A percentile compares a stretch with the other conserved stretches of the same genome.
These are phyloP conservation scores for Pentalonia nigronervosa DNA, from an alignment of 1,140 invertebrate species.

Conservation along the genomic window DNA sequence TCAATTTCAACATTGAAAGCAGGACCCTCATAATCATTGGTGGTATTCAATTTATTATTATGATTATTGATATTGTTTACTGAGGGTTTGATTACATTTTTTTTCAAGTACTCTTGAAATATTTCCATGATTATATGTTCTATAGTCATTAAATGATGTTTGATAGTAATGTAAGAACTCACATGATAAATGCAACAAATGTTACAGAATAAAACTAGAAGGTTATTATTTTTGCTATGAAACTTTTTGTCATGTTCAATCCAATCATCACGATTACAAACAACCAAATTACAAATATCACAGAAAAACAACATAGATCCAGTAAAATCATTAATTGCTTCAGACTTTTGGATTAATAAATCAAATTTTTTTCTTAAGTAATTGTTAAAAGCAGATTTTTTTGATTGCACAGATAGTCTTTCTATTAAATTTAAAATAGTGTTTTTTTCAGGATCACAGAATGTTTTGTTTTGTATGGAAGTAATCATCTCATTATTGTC, in stretches of 20 bases:
- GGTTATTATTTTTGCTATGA: not conserved
- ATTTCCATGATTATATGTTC: slow-evolving; percentile 16
- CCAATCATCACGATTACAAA: not conserved
- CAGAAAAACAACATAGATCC: not conserved
- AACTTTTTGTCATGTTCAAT: not conserved
- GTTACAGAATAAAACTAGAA: not conserved
- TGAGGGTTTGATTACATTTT: not conserved
- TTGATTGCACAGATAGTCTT: not conserved
- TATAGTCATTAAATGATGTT: not conserved
- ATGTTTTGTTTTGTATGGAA: not conserved
- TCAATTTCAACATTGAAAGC: not conserved
- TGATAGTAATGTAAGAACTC: not conserved
- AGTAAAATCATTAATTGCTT: not conserved
- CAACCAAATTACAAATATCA: not conserved
- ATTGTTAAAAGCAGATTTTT: not conserved
- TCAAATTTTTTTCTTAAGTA: slow-evolving; percentile 8
- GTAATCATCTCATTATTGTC: not conserved
- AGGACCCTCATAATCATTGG: not conserved
- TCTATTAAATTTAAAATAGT: not conserved
- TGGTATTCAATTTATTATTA: not conserved
- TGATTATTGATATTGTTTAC: not conserved
- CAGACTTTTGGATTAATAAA: not conserved
- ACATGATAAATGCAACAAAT: not conserved
- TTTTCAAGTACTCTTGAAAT: not conserved
- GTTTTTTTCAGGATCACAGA: not conserved